Conservation (phyloP, 2,888 invertebrate genomes). For the Syrphus vitripennis region DNA sequence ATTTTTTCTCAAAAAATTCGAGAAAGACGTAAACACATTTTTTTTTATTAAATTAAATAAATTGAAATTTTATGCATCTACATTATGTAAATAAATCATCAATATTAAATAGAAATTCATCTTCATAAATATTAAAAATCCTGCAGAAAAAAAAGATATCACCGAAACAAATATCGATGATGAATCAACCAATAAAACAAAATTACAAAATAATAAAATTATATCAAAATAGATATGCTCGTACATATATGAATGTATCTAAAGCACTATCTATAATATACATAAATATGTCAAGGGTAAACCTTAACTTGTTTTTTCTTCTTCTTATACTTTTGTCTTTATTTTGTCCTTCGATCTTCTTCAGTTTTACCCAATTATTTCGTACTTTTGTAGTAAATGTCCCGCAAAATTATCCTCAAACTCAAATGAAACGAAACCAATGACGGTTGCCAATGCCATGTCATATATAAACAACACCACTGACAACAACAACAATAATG, state of each 20-base stretch:
- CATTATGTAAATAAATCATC: no score
- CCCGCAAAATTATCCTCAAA: constrained; percentile 64
- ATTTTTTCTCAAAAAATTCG: no score
- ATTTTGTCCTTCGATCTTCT: constrained; percentile 17
- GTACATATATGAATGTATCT: no score
- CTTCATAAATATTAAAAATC: no score
- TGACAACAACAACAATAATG: background rate
- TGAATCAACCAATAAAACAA: constrained; percentile 1
- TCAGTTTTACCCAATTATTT: constrained; percentile 67
- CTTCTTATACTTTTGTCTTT: background rate
- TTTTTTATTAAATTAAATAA: no score
- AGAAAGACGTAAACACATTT: no score
- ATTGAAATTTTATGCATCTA: no score
- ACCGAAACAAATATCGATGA: constrained; percentile 1
- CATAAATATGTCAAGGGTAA: constrained; percentile 2
- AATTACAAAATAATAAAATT: background rate
- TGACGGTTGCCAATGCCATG: no score
- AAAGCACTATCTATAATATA: background rate
- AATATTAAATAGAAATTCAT: no score
- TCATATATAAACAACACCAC: constrained; percentile 27
- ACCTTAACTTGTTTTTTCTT: background rate
- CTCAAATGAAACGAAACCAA: constrained; percentile 32
- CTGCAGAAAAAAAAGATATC: background rate
- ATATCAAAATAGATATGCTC: background rate
- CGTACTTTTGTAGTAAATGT: constrained; percentile 65